Evolutionary conservation across 2,113 vertebrate species (phyloP), one percentile per base, ranked within the genome.

Genomic region (Cheirogaleus medius): DNA sequence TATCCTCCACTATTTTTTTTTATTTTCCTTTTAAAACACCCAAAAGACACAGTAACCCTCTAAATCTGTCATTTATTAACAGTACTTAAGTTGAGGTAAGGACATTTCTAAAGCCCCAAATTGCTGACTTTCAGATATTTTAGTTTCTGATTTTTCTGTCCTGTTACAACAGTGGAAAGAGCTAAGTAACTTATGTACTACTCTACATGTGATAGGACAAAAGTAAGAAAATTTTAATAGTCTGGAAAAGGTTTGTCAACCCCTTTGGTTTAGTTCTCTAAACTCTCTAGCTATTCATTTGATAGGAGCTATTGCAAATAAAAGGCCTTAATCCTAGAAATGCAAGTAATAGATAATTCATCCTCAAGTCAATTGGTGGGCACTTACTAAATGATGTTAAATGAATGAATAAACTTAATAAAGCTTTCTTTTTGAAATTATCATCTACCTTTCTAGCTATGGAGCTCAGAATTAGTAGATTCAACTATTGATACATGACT

Each of bases 41-140:
- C 42, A 94, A 97, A 96, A 98, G 97, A 60, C 69, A 89, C 91
- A 97, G 66, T 97, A 92, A 98, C 83, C 90, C 49, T 96, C 93
- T 88, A 87, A 81, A 74, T 97, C 96, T 98, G 98, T 98, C 98
- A 98, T 39, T 98, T 87, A 98, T 98, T 98, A 98, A 98, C 96
- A 97, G 90, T 91, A 97, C 91, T 92, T 97, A 98, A 97, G 94
- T 95, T 98, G 98, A 97, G 92, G 96, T 98, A 95, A 98, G 77
- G 92, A 90, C 96, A 97, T 97, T 97, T 98, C 94, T 95, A 98
- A 97, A 97, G 86, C 92, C 94, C 97, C 96, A 97, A 98, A 98
- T 97, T 95, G 98, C 98, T 98, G 98, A 98, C 98, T 98, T 97
- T 98, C 66, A 96, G 95, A 98, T 97, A 92, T 98, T 98, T 98